Evolutionary conservation across 1,140 invertebrate genomes (phyloP).

Genomic region (Lepidurus couesii): DNA sequence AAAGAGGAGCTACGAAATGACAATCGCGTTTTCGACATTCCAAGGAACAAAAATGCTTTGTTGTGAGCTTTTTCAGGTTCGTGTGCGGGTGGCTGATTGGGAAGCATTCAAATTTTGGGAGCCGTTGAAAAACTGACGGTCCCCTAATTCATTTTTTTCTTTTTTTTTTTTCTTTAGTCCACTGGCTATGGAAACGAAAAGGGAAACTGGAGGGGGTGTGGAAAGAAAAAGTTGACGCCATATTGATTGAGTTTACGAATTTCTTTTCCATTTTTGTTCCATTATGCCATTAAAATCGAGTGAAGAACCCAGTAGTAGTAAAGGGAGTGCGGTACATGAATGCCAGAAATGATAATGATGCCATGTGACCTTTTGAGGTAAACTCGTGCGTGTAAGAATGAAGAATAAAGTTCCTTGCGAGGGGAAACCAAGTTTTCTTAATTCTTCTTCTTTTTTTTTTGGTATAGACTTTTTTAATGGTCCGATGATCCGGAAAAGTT

Average conservation of each 20-base stretch:
- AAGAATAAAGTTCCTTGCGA: not conserved
- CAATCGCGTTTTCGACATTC: constrained; percentile 19
- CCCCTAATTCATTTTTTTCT: constrained; percentile 9
- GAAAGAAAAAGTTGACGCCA: not conserved
- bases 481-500: constrained; percentile 15
- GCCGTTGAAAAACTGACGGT: not conserved
- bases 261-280: not conserved
- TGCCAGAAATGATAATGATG: not conserved
- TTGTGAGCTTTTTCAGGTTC: not conserved
- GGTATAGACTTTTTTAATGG: not conserved
- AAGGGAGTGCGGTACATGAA: not conserved
- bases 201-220: not conserved
- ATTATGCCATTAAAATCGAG: not conserved
- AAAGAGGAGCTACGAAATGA: constrained; percentile 7
- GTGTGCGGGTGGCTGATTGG: not conserved
- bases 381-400: not conserved
- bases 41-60: not conserved
- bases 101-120: not conserved
- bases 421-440: not conserved
- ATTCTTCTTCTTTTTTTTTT: not conserved
- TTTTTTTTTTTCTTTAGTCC: not conserved
- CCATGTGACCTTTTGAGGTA: constrained; percentile 6
- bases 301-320: not conserved
- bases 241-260: not conserved
- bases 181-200: too few species aligned